Base-by-base conservation (phyloP, 2,888 invertebrate species). In the Caprella mutica region DNA sequence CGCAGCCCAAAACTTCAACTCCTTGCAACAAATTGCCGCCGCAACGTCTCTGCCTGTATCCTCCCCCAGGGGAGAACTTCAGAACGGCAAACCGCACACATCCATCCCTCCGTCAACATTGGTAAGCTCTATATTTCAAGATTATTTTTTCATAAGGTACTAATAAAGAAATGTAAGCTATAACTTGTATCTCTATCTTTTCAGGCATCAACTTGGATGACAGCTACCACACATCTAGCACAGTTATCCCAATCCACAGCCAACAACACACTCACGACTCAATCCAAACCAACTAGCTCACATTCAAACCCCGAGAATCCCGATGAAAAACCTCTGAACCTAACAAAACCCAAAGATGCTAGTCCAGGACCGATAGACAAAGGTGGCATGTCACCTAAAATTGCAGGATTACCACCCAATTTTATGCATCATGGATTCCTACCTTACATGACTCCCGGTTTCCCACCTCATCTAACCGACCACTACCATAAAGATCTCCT, bases 141-240 rank as follows among this genome's bases (percentile, higher is more conserved):
- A 33, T 33, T 33, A 8, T 8, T 33, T 33, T 33, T 8, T 33
- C 8, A 33, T 14, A 33, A 33, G 14, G 33, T 33, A 33, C n/a
- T n/a, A n/a, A n/a, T n/a, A n/a, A n/a, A n/a, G n/a, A n/a, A n/a
- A n/a, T n/a, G n/a, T n/a, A n/a, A n/a, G n/a, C n/a, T n/a, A n/a
- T n/a, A n/a, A n/a, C n/a, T n/a, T n/a, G n/a, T n/a, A n/a, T n/a
- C n/a, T 52, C 19, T 14, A 12, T 23, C 21, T 17, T 23, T 77
- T 65, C 76, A 78, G 68, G 75, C 77, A 39, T 74, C 76, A 19
- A 76, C 72, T 38, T 84, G 84, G 84, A 73, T 75, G 59, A 77
- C 81, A 26, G 80, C 84, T 54, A 80, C 84, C 17, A 80, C 83
- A 1, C 85, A 85, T 69, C 76, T 85, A 27, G 82, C 83, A 0